Evolutionary conservation across 2,888 invertebrate genomes (phyloP).

Genomic region (Desoria tigrina): DNA sequence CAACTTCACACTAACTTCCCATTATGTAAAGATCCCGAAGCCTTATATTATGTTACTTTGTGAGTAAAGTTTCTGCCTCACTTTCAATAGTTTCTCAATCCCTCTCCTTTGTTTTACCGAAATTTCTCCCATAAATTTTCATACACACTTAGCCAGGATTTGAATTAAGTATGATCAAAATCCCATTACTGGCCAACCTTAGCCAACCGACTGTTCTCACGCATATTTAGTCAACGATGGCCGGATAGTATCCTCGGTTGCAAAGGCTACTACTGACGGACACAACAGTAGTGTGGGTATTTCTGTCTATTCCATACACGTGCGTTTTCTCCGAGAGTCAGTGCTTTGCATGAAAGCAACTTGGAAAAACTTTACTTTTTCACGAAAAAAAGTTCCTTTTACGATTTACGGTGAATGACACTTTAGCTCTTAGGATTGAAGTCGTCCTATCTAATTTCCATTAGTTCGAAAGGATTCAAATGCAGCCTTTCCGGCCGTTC

Average conservation of each 20-base stretch:
- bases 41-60: too few relatives aligned
- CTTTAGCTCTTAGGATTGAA: too few relatives aligned
- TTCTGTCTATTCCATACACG: too few relatives aligned
- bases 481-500: not conserved
- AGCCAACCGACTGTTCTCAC: conserved; percentile 33
- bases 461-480: conserved; percentile 3
- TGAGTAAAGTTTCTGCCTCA: too few relatives aligned
- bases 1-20: too few relatives aligned
- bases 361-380: not conserved
- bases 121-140: conserved; percentile 3
- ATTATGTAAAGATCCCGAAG: too few relatives aligned
- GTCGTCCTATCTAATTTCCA: conserved; percentile 10
- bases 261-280: too few relatives aligned
- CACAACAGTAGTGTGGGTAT: too few relatives aligned
- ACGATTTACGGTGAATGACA: not conserved
- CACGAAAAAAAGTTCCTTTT: not conserved
- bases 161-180: conserved; percentile 36
- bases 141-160: not conserved
- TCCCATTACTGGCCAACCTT: conserved; percentile 33
- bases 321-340: not conserved
- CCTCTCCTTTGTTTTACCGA: too few relatives aligned
- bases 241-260: too few relatives aligned
- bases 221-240: conserved; percentile 35
- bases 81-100: too few relatives aligned
- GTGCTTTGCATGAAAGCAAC: conserved; percentile 2